Evolutionary conservation across 1,140 invertebrate genomes (phyloP).

Genomic region (Tribolium madens): DNA sequence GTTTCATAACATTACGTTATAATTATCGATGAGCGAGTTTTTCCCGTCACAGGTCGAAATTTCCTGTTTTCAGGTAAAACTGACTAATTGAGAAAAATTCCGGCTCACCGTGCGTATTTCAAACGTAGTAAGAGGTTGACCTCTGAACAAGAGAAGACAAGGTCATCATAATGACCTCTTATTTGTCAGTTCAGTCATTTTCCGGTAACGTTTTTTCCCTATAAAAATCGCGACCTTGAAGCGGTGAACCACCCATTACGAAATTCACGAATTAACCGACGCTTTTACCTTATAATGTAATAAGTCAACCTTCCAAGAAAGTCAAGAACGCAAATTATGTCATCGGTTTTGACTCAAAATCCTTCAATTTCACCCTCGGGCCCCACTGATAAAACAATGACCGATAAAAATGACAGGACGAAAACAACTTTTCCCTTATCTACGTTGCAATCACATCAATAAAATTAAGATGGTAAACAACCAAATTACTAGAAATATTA

Average conservation of each 20-base stretch:
- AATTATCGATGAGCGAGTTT: constrained; percentile 9
- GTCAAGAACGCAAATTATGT: constrained; percentile 39
- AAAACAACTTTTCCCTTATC: constrained; percentile 11
- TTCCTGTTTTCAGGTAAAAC: constrained; percentile 16
- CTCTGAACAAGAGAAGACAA: constrained; percentile 47
- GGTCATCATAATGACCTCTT: constrained; percentile 50
- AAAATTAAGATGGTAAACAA: background rate
- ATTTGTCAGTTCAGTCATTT: constrained; percentile 45
- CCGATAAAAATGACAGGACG: constrained; percentile 31
- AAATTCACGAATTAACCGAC: constrained; percentile 26
- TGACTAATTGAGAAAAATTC: constrained; percentile 33
- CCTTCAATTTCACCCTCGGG: constrained; percentile 18
- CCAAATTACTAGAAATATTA: background rate
- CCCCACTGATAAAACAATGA: constrained; percentile 23
- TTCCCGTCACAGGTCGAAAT: background rate
- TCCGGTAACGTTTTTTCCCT: constrained; percentile 48
- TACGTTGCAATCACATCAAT: background rate
- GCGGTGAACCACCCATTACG: constrained; percentile 32
- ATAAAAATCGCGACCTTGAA: constrained; percentile 5
- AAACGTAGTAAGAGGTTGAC: constrained; percentile 48
- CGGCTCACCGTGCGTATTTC: constrained; percentile 5
- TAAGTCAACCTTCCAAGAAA: constrained; percentile 37
- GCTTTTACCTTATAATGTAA: constrained; percentile 38
- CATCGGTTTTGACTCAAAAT: constrained; percentile 28
- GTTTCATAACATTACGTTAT: constrained; percentile 7